phyloP scores from a whole-genome alignment of 2,888 invertebrate genomes.

The Horisme vitalbata region DNA sequence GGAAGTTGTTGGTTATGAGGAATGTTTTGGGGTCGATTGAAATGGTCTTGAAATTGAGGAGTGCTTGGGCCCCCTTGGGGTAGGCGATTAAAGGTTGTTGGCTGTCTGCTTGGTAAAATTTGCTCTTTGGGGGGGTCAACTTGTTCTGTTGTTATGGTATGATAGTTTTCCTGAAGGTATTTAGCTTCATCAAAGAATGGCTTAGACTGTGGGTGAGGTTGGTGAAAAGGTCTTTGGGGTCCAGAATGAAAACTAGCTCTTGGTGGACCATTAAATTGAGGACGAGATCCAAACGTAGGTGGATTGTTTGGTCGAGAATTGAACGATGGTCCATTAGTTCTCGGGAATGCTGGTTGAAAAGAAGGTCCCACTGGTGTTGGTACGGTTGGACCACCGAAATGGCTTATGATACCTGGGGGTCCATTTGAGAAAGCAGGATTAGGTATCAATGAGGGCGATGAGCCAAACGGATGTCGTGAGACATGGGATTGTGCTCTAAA shows the following conservation, averaged over 20 bases:
- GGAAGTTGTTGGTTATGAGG: slow-evolving; percentile 75
- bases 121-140: slow-evolving; percentile 73
- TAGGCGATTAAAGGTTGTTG: slow-evolving; percentile 58
- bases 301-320: slow-evolving; percentile 58
- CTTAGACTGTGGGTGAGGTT: slow-evolving; percentile 60
- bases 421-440: slow-evolving; percentile 58
- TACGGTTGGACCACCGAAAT: slow-evolving; percentile 58
- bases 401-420: slow-evolving; percentile 52
- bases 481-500: slow-evolving; percentile 62
- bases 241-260: slow-evolving; percentile 74
- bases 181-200: slow-evolving; percentile 76
- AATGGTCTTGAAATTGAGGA: slow-evolving; percentile 64
- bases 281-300: slow-evolving; percentile 57
- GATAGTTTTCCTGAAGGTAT: slow-evolving; percentile 79
- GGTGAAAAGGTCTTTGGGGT: slow-evolving; percentile 80
- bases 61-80: slow-evolving; percentile 62
- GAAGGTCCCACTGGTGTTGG: slow-evolving; percentile 59
- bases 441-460: slow-evolving; percentile 52
- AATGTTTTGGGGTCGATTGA: slow-evolving; percentile 55
- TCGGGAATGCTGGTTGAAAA: slow-evolving; percentile 60
- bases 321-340: slow-evolving; percentile 59
- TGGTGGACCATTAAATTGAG: slow-evolving; percentile 70
- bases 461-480: slow-evolving; percentile 60
- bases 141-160: slow-evolving; percentile 78
- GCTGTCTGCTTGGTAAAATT: slow-evolving; percentile 56